Evolutionary conservation across 2,888 invertebrate species (phyloP).

Genomic region (Acleris cristana): DNA sequence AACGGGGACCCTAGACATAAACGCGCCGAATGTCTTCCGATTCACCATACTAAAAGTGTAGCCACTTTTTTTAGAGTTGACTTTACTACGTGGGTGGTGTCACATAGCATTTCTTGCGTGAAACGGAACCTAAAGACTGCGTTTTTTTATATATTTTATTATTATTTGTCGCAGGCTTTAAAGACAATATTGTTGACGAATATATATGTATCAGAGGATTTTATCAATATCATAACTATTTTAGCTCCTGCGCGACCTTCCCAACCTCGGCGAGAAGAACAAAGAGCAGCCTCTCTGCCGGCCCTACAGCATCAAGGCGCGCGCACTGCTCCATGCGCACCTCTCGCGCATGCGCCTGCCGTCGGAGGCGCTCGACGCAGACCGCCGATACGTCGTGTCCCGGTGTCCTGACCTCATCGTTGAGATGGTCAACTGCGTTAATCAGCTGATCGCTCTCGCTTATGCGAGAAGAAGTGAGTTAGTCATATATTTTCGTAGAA

Average conservation of each 20-base stretch:
- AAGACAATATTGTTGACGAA: too few relatives aligned
- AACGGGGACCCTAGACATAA: too few relatives aligned
- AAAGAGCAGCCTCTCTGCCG: conserved; percentile 97
- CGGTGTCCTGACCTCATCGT: conserved; percentile 98
- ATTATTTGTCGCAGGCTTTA: too few relatives aligned
- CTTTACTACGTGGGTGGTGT: too few relatives aligned
- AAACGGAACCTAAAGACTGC: too few relatives aligned
- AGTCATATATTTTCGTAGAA: too few relatives aligned
- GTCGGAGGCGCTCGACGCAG: conserved; percentile 91
- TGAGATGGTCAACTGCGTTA: conserved; percentile 98
- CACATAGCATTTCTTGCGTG: too few relatives aligned
- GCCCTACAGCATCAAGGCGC: conserved; percentile 95
- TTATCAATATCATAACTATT: background rate
- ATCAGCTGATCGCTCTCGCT: conserved; percentile 95
- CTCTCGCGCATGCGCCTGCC: conserved; percentile 92
- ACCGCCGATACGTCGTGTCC: conserved; percentile 92
- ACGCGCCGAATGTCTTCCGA: too few relatives aligned
- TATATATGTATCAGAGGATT: too few relatives aligned
- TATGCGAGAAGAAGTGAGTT: conserved; percentile 93
- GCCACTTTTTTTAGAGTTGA: too few relatives aligned
- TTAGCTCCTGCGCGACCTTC: conserved; percentile 94
- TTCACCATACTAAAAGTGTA: too few relatives aligned
- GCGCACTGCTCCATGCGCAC: conserved; percentile 98
- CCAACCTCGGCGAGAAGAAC: conserved; percentile 97
- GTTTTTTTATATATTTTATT: too few relatives aligned